Evolutionary conservation across 2,888 invertebrate species (phyloP), one percentile per base, ranked within the genome.

Genomic region (Synanthedon tipuliformis): DNA sequence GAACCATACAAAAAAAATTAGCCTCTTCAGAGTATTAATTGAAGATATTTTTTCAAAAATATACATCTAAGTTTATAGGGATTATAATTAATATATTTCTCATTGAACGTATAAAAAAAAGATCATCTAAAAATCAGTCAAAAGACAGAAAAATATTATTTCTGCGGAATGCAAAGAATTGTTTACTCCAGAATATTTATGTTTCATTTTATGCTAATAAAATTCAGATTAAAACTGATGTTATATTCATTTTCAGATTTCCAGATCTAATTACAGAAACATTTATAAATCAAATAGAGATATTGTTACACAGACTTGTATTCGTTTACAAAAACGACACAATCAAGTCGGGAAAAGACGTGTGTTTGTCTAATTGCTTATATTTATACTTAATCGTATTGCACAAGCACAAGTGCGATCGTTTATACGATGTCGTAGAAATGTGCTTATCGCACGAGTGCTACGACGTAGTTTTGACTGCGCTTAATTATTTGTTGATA

Each of bases 351-450:
- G 81, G 81, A 0, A 66, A 64, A 52, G 78, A 76, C 1, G 41
- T 76, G 0, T 81, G 77, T 52, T 55, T 78, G 0, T 58, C 78
- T 0, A 72, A 73, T 54, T 65, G 71, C 0, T 54, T 67, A 0
- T 69, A 66, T 23, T 58, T 67, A 51, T 64, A 62, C 40, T 59
- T 65, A 2, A 64, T 68, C 15, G 61, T 67, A 51, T 13, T 62
- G 4, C 61, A 60, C 40, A 65, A 61, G 55, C 54, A 57, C 12
- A 52, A 53, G 40, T 4, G 41, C 0, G 50, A 61, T 2, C 54
- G 63, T 3, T 55, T 64, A 5, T 49, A 53, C 12, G 48, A 50
- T 0, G 50, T 69, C 1, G 52, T 72, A 3, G 59, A 60, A 23
- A 65, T 58, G 54, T 63, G 63, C 3, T 56, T 75, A 0, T 12